phyloP scores from a whole-genome alignment of 2,888 invertebrate species.

The Cosmia pyralina region DNA sequence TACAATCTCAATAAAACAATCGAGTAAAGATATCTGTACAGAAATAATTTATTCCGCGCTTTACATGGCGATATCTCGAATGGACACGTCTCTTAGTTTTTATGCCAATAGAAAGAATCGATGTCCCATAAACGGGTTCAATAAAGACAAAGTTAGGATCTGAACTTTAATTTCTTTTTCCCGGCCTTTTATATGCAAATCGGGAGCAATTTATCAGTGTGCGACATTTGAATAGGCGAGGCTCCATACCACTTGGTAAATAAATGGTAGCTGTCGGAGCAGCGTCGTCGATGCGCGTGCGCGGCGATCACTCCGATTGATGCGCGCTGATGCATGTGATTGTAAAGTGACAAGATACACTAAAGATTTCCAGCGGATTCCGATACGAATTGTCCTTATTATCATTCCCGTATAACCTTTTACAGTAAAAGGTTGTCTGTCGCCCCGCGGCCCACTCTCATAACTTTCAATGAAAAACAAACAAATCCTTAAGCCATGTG shows the following conservation, averaged over 20 bases:
- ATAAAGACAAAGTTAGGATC: conserved; percentile 78
- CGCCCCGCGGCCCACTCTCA: conserved; percentile 38
- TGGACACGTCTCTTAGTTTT: conserved; percentile 62
- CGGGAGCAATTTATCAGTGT: conserved; percentile 84
- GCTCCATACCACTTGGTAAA: conserved; percentile 75
- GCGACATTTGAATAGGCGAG: conserved; percentile 84
- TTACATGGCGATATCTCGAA: conserved; percentile 48
- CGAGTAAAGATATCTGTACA: conserved; percentile 41
- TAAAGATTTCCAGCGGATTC: conserved; percentile 61
- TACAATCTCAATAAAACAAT: conserved; percentile 44
- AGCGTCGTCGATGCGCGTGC: conserved; percentile 59
- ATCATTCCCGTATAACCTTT: conserved; percentile 60
- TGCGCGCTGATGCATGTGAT: conserved; percentile 71
- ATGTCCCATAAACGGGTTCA: conserved; percentile 72
- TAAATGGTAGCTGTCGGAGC: conserved; percentile 71
- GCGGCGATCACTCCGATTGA: conserved; percentile 68
- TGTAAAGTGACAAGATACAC: conserved; percentile 68
- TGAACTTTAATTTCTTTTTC: conserved; percentile 76
- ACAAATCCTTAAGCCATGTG: conserved; percentile 50
- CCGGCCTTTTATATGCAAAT: conserved; percentile 85
- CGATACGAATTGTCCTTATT: conserved; percentile 58
- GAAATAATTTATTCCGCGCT: conserved; percentile 46
- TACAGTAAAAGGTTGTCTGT: conserved; percentile 49
- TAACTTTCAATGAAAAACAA: conserved; percentile 59
- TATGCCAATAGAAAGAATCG: conserved; percentile 65